Conservation (phyloP, 2,113 vertebrate genomes). For the Sialia sialis region DNA sequence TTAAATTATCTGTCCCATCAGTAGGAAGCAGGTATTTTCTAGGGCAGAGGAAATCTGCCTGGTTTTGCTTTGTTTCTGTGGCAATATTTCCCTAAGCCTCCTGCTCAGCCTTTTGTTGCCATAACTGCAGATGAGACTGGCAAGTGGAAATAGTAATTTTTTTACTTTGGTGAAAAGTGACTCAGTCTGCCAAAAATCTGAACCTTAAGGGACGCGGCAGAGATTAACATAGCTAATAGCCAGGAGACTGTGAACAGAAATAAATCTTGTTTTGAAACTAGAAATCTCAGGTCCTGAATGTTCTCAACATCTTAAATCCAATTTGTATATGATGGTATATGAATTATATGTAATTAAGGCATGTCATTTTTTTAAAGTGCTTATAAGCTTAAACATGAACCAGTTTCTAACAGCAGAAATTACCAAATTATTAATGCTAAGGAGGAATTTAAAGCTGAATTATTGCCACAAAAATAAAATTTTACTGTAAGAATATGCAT, state of each 20-base stretch:
- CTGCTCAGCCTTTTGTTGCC: background rate
- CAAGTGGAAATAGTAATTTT: background rate
- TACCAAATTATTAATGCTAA: background rate
- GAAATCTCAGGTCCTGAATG: background rate
- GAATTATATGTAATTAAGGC: background rate
- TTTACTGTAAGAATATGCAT: background rate
- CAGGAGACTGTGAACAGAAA: background rate
- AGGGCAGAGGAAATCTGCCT: background rate
- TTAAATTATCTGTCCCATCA: background rate
- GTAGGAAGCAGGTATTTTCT: background rate
- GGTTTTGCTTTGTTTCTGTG: background rate
- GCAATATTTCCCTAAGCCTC: background rate
- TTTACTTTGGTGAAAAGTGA: too few species aligned
- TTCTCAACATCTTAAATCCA: background rate
- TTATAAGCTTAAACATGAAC: background rate
- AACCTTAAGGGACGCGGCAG: rapidly evolving
- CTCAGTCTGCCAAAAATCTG: background rate
- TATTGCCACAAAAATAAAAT: background rate
- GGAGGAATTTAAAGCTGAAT: background rate
- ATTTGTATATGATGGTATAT: rapidly evolving
- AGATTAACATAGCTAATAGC: background rate
- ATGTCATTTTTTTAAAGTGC: background rate
- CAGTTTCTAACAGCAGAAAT: background rate
- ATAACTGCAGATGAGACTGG: rapidly evolving
- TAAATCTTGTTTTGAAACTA: background rate